phyloP scores from a whole-genome alignment of 2,113 vertebrate species.

The Kryptolebias marmoratus region DNA sequence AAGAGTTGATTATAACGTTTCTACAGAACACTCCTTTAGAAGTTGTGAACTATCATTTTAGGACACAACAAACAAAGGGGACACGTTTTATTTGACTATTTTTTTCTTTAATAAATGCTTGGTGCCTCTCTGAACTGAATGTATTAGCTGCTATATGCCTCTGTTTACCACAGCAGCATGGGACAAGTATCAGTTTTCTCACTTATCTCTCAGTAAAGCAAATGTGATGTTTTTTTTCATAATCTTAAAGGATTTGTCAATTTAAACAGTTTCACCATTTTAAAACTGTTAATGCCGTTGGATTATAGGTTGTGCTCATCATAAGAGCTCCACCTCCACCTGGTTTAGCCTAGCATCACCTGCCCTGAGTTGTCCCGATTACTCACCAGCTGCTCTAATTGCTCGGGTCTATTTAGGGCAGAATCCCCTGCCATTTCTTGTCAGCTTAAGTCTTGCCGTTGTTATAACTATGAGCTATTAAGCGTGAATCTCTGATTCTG shows the following conservation, averaged over 20 bases:
- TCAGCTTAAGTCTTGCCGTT: constrained; percentile 6
- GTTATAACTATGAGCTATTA: background rate
- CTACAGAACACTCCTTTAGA: too few relatives aligned
- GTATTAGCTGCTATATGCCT: too few relatives aligned
- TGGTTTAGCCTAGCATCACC: constrained; percentile 15
- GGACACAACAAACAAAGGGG: too few relatives aligned
- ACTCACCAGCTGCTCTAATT: constrained; percentile 39
- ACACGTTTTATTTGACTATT: too few relatives aligned
- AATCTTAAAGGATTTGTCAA: background rate
- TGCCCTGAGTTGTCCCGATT: constrained; percentile 28
- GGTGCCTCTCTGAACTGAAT: too few relatives aligned
- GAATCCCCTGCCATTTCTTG: constrained; percentile 8
- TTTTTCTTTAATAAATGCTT: too few relatives aligned
- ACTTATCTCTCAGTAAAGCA: too few relatives aligned
- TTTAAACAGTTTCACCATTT: background rate
- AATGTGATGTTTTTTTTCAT: background rate
- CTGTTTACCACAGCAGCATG: too few relatives aligned
- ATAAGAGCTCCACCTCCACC: background rate
- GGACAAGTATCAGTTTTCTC: background rate
- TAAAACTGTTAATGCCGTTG: background rate
- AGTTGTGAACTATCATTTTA: too few relatives aligned
- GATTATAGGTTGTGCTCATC: background rate
- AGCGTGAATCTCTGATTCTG: constrained; percentile 15
- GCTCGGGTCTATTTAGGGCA: constrained; percentile 4
- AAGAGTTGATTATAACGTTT: too few relatives aligned